These are phyloP conservation scores for Chrysemys picta DNA, from an alignment of 2,113 vertebrate species.

Conservation along the genomic window DNA sequence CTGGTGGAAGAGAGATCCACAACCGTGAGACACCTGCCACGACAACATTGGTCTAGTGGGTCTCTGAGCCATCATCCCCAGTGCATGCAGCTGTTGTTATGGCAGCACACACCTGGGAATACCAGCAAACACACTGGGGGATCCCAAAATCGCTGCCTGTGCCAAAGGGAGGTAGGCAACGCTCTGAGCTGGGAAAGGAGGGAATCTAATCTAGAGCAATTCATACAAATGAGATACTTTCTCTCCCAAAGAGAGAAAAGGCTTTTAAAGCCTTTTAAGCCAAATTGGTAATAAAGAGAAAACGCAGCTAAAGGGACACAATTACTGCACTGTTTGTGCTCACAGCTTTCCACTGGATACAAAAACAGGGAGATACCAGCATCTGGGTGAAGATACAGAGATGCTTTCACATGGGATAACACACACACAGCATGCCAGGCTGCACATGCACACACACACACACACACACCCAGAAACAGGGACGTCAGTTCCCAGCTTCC, in stretches of 20 bases:
- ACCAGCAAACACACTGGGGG: not conserved
- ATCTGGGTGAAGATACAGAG: not conserved
- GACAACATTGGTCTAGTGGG: not conserved
- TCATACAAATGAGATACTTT: not conserved
- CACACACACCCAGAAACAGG: not conserved
- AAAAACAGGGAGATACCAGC: not conserved
- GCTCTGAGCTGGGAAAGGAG: not conserved
- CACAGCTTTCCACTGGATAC: not conserved
- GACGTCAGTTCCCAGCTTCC: not conserved
- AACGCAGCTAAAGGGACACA: not conserved
- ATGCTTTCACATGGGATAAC: not conserved
- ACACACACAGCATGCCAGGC: not conserved
- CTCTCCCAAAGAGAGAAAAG: not conserved
- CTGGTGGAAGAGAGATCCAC: not conserved
- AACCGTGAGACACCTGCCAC: not conserved
- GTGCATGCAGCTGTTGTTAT: not conserved
- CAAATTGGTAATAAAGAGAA: conserved; percentile 10
- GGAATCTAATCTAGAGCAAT: not conserved
- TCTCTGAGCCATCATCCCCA: not conserved
- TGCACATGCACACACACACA: not conserved
- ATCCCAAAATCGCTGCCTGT: not conserved
- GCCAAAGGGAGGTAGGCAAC: not conserved
- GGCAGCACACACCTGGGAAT: not conserved
- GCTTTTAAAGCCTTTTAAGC: conserved; percentile 14
- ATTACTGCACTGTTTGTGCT: not conserved